These are phyloP conservation scores for Erinaceus europaeus DNA, from an alignment of 2,113 vertebrate genomes.

Conservation along the genomic window DNA sequence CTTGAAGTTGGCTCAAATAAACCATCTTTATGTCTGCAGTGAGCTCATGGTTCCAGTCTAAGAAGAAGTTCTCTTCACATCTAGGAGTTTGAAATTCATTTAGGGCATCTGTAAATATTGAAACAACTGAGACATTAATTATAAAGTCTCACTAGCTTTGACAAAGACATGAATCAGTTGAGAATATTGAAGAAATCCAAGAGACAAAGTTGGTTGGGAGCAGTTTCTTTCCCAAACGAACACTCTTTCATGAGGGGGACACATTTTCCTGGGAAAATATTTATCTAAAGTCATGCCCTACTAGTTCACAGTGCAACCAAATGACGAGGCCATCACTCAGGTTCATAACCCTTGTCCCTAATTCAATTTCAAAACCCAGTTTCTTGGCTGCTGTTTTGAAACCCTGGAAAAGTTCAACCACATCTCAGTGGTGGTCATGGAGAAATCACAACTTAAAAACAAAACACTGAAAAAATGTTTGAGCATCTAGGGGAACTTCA, in stretches of 20 bases:
- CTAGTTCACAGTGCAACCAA: neutral
- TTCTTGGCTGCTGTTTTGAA: constrained; percentile 46
- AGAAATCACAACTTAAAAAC: constrained; percentile 27
- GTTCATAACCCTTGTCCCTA: neutral
- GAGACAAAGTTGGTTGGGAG: neutral
- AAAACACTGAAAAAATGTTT: neutral
- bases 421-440: constrained; percentile 19
- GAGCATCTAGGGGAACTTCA: neutral
- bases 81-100: neutral
- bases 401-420: neutral
- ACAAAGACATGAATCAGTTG: neutral
- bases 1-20: neutral
- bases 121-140: neutral
- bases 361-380: constrained; percentile 20
- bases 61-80: neutral
- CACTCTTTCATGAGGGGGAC: neutral
- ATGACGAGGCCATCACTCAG: neutral
- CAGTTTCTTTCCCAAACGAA: neutral
- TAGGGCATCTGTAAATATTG: neutral
- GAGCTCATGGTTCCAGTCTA: neutral
- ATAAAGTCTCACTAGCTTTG: neutral
- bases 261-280: neutral
- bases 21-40: neutral
- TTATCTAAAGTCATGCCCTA: neutral
- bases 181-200: neutral